Evolutionary conservation across 2,797 vertebrate species (phyloP), one percentile per base, ranked within the genome.

Genomic region (Triplophysa bombifrons): DNA sequence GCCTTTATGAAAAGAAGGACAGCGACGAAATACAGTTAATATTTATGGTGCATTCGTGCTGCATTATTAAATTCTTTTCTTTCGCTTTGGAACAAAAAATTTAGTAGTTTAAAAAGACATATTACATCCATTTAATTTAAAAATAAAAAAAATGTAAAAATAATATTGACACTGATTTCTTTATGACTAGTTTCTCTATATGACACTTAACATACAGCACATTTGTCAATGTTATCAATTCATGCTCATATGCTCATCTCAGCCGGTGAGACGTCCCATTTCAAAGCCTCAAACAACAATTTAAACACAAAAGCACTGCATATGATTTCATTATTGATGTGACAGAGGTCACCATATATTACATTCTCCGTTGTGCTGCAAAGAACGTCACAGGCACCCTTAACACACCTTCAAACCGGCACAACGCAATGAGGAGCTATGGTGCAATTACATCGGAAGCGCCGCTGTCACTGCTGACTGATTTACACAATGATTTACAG

Each of bases 401-500:
- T 46, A 76, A 46, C 17, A 76, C 64, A 67, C 51, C 74, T 58
- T 27, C 64, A 76, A 44, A 68, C 55, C 30, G 51, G 2, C 17
- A 12, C 38, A 51, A 48, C 0, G 22, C 64, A 76, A 58, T 56
- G 51, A 76, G 25, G 44, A 67, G 38, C 64, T 58, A 27, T 67
- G 38, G 11, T 10, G 12, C 64, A 68, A 68, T 76, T 61, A 61
- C 66, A 61, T 38, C 17, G 34, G 46, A 70, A 60, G 76, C 60
- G 30, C 51, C 46, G 34, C 65, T 22, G 67, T 4, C 74, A 65
- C 65, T 2, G 2, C n/a, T 34, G 68, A 78, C 30, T 63, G 68
- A 76, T 77, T 87, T 48, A 55, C 82, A 63, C 8, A 82, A 82
- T 86, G 82, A 85, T 87, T 86, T 50, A 80, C 81, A 75, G 63